phyloP scores from a whole-genome alignment of 2,797 vertebrate genomes.

The Oryzias sinensis region DNA sequence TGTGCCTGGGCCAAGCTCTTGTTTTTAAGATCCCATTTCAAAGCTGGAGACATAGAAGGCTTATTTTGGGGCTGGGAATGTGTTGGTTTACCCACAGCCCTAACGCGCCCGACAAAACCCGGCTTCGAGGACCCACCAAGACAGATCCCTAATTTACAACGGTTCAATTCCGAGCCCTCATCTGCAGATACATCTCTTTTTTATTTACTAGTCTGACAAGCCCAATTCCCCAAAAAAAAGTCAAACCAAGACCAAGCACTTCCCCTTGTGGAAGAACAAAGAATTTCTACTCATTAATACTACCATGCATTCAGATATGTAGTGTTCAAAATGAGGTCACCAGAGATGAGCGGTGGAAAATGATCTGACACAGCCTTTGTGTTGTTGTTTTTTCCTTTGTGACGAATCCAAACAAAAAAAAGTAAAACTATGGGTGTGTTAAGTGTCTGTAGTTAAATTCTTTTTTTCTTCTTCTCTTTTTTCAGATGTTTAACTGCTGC shows the following conservation, averaged over 20 bases:
- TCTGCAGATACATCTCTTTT: constrained; percentile 27
- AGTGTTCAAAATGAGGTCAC: constrained; percentile 64
- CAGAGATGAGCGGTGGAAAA: constrained; percentile 36
- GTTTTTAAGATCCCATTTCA: constrained; percentile 77
- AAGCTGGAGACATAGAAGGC: constrained; percentile 64
- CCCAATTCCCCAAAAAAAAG: not conserved
- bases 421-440: no score
- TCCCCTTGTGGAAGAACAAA: constrained; percentile 38
- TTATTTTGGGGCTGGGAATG: constrained; percentile 69
- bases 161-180: constrained; percentile 42
- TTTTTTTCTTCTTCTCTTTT: no score
- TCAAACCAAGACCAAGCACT: constrained; percentile 38
- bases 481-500: no score
- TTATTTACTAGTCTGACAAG: no score
- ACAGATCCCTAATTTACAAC: constrained; percentile 15
- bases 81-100: constrained; percentile 63
- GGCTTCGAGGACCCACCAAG: constrained; percentile 11
- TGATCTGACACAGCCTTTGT: constrained; percentile 32
- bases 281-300: constrained; percentile 29
- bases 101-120: constrained; percentile 39
- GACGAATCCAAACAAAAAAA: no score
- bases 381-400: constrained; percentile 15
- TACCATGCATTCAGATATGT: constrained; percentile 37
- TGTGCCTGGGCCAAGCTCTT: constrained; percentile 64
- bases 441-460: no score